Base-by-base conservation (phyloP, 2,797 vertebrate species). In the Trematomus bernacchii region DNA sequence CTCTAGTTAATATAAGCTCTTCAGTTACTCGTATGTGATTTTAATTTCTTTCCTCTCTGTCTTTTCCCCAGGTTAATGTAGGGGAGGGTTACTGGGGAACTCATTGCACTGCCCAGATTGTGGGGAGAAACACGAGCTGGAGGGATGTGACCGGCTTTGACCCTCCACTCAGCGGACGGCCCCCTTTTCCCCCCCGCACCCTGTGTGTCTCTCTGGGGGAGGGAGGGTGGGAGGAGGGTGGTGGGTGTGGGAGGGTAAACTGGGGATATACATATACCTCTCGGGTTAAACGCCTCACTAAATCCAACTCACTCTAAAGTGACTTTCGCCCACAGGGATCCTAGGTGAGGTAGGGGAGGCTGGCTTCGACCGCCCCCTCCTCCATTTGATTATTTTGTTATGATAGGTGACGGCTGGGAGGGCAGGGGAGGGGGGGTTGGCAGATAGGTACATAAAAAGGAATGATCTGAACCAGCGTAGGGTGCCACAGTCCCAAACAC, bases 51-150 rank as follows among this genome's bases (percentile, higher is more conserved):
- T 54, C 16, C 3, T 78, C 3, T 78, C 46, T 68, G 13, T 79
- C 33, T 70, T 14, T 19, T 19, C 19, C 18, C 5, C 76, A 97
- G 97, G 96, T 96, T 93, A 92, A 94, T 94, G 91, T 95, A 91
- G 93, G 92, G 93, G 94, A 95, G 95, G 96, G 95, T 95, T 93
- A 94, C 95, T 87, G 91, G 96, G 95, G 93, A 93, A 92, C 89
- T 95, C 94, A 94, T 96, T 94, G 94, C 95, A 94, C 94, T 94
- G 94, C 94, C 96, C 95, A 96, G 95, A 93, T 92, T 42, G 91
- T 93, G 94, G 95, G 95, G 94, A 94, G 94, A 87, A 89, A 91
- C 71, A 42, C 73, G 80, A 87, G 85, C 83, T 81, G 81, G 87
- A 91, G 90, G 86, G 86, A 88, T 48, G 85, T 73, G 85, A 82